phyloP scores from a whole-genome alignment of 2,113 vertebrate genomes.

The Fulmarus glacialis region DNA sequence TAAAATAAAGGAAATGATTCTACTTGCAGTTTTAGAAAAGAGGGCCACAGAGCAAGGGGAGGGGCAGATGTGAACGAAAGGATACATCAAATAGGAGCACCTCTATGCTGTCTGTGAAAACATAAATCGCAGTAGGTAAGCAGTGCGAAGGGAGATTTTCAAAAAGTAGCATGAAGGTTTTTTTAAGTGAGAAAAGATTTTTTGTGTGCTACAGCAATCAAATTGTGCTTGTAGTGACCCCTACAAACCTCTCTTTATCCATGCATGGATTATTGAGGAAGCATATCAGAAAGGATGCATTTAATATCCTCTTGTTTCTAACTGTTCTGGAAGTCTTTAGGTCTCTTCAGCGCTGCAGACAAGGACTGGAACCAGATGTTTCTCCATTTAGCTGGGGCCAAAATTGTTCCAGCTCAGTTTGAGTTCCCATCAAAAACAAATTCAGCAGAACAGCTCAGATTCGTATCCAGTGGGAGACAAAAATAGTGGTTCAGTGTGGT shows the following conservation, averaged over 20 bases:
- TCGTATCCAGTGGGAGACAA: neutral
- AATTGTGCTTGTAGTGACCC: neutral
- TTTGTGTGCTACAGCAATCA: neutral
- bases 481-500: neutral
- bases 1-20: constrained; percentile 52
- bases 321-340: neutral
- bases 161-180: neutral
- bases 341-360: neutral
- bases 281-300: neutral
- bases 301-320: neutral
- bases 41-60: neutral
- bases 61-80: neutral
- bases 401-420: neutral
- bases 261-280: neutral
- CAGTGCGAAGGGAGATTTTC: neutral
- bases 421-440: neutral
- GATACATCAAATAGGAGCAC: neutral
- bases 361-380: constrained; percentile 17
- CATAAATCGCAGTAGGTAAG: neutral
- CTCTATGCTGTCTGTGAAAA: neutral
- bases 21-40: constrained; percentile 46
- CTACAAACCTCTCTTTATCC: neutral
- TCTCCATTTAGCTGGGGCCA: neutral
- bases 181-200: neutral
- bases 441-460: neutral